phyloP scores from a whole-genome alignment of 1,140 invertebrate species.

The Seison nebaliae region DNA sequence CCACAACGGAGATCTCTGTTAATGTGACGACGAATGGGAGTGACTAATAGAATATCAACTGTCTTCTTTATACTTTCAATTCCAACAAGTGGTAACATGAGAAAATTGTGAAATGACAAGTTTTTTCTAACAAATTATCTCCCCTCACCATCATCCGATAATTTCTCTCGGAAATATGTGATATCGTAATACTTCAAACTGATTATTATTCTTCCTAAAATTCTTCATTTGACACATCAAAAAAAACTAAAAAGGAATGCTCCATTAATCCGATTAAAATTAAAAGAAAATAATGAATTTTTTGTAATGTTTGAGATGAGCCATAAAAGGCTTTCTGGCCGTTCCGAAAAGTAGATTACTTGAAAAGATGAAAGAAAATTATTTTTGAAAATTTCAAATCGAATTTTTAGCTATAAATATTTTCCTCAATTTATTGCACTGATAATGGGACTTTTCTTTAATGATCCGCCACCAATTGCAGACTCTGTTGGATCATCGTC shows the following conservation, averaged over 20 bases:
- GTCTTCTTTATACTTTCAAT: no score
- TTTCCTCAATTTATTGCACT: background rate
- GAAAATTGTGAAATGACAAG: no score
- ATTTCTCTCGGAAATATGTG: no score
- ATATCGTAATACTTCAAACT: no score
- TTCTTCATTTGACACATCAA: background rate
- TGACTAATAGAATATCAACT: no score
- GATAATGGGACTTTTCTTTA: constrained; percentile 8
- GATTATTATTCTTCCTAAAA: no score
- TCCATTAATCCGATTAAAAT: background rate
- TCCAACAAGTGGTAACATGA: no score
- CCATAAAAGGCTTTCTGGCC: background rate
- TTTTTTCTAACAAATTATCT: no score
- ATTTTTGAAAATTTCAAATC: background rate
- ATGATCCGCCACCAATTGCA: constrained; percentile 1
- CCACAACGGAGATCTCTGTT: no score
- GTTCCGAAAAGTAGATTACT: background rate
- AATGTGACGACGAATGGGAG: no score
- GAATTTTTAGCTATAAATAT: background rate
- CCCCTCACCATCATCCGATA: no score
- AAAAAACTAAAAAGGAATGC: background rate
- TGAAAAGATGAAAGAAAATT: background rate
- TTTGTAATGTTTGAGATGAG: constrained; percentile 5
- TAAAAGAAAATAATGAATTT: background rate
- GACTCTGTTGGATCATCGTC: background rate